Evolutionary conservation across 2,113 vertebrate genomes (phyloP).

Genomic region (Patagioenas fasciata): DNA sequence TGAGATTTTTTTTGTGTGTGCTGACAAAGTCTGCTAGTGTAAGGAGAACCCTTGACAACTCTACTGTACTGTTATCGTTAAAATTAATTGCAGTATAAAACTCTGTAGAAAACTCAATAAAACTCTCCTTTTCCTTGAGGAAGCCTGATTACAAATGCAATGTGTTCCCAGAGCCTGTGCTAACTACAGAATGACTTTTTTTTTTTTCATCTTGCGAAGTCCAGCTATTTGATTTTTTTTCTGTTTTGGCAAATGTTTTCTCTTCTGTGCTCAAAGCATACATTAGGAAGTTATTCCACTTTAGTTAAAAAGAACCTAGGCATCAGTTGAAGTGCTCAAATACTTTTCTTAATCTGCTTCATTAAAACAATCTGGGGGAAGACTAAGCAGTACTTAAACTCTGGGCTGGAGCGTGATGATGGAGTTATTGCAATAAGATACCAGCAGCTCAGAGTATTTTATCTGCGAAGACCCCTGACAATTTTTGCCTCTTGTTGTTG

Average conservation of each 20-base stretch:
- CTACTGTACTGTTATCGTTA: neutral
- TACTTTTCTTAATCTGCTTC: neutral
- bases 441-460: neutral
- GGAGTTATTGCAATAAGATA: neutral
- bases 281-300: neutral
- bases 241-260: neutral
- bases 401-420: neutral
- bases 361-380: neutral
- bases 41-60: slow-evolving; percentile 13
- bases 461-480: neutral
- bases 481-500: neutral
- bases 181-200: neutral
- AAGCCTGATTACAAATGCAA: neutral
- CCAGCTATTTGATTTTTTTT: neutral
- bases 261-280: neutral
- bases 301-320: slow-evolving; percentile 20
- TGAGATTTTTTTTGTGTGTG: neutral
- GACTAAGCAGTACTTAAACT: neutral
- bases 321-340: neutral
- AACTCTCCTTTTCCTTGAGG: neutral
- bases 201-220: neutral
- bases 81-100: slow-evolving; percentile 45
- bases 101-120: slow-evolving; percentile 18
- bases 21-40: neutral
- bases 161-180: neutral